Percentiles rank a stretch among this genome's conserved stretches.
These are phyloP conservation scores for Cliona cf. orientalis DNA, from an alignment of 37 sponge, comb jelly and placozoan genomes.

Conservation along the genomic window DNA sequence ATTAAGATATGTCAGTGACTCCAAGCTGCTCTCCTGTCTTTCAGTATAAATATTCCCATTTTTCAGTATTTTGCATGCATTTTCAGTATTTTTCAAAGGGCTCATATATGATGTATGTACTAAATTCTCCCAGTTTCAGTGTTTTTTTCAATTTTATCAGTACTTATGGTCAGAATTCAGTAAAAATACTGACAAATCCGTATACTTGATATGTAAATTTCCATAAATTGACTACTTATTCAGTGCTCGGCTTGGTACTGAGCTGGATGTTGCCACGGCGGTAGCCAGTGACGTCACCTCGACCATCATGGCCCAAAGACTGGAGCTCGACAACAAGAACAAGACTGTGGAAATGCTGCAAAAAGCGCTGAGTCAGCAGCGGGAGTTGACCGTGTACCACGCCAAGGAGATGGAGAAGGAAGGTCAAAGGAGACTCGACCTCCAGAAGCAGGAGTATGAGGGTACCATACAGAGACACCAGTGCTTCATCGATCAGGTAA, in stretches of 20 bases:
- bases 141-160: too few relatives aligned
- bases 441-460: constrained; percentile 89
- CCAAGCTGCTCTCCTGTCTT: neutral
- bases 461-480: constrained; percentile 83
- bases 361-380: constrained; percentile 85
- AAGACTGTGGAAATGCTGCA: constrained; percentile 89
- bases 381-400: constrained; percentile 84
- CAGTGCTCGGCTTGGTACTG: too few relatives aligned
- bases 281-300: constrained; percentile 78
- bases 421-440: constrained; percentile 74
- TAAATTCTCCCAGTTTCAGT: too few relatives aligned
- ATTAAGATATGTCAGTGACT: neutral
- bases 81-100: too few relatives aligned
- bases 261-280: constrained; percentile 67
- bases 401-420: constrained; percentile 89
- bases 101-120: too few relatives aligned
- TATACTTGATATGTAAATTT: too few relatives aligned
- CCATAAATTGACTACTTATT: too few relatives aligned
- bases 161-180: too few relatives aligned
- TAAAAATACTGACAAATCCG: too few relatives aligned
- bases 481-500: constrained; percentile 92
- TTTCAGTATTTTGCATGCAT: too few relatives aligned
- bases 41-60: too few relatives aligned
- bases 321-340: constrained; percentile 89
- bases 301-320: constrained; percentile 69